These are phyloP conservation scores for Nephotettix cincticeps DNA, from an alignment of 1,140 invertebrate genomes.

Conservation along the genomic window DNA sequence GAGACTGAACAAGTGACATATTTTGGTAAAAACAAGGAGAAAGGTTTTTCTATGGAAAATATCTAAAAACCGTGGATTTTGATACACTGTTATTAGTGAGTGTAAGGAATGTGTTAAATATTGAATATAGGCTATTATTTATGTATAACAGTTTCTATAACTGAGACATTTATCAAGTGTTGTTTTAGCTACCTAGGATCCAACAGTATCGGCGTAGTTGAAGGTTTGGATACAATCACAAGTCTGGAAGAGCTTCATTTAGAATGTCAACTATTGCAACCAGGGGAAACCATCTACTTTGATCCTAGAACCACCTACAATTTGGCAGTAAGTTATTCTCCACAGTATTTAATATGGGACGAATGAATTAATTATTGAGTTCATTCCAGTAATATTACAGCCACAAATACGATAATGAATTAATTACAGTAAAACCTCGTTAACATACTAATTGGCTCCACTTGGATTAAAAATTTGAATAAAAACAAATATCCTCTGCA, in stretches of 20 bases:
- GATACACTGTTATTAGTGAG: not conserved
- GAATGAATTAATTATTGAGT: too few relatives aligned
- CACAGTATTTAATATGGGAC: slow-evolving; percentile 26
- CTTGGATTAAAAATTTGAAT: too few relatives aligned
- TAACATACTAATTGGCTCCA: too few relatives aligned
- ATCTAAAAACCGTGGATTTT: not conserved
- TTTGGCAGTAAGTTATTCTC: slow-evolving; percentile 48
- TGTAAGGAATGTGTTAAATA: not conserved
- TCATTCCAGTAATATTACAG: too few relatives aligned
- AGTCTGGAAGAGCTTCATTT: slow-evolving; percentile 64
- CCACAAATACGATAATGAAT: too few relatives aligned
- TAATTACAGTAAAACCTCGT: too few relatives aligned
- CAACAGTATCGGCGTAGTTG: slow-evolving; percentile 65
- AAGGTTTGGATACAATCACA: slow-evolving; percentile 60
- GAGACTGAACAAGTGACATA: too few relatives aligned
- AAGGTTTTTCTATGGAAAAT: not conserved
- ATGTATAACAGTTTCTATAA: not conserved
- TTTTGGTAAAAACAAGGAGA: too few relatives aligned
- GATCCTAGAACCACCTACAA: slow-evolving; percentile 59
- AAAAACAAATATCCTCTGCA: too few relatives aligned
- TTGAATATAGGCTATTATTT: not conserved
- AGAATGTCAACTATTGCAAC: slow-evolving; percentile 60
- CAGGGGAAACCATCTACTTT: slow-evolving; percentile 61
- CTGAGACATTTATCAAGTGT: not conserved
- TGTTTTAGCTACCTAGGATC: slow-evolving; percentile 55